Evolutionary conservation across 2,888 invertebrate genomes (phyloP), one percentile per base, ranked within the genome.

Genomic region (Doris montereyensis): DNA sequence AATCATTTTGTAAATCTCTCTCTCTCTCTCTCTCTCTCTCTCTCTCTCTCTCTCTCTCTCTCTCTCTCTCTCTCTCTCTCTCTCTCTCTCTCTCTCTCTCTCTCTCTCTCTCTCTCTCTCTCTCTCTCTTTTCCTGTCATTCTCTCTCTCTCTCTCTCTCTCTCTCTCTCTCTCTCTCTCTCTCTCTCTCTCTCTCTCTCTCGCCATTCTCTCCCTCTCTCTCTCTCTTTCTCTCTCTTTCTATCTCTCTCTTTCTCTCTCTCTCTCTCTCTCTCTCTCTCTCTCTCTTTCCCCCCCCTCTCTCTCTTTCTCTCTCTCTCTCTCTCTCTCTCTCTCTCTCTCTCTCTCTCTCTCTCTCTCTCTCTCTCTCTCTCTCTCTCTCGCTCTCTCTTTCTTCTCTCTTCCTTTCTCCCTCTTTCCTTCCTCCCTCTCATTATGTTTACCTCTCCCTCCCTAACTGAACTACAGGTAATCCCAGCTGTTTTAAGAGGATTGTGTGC

Each of bases 341-440:
- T 21, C 28, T 28, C 1, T 1, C 24, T 2, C 67, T 65, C 67
- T 28, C 62, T 24, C 74, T 81, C 81, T 35, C 80, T 76, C 8
- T 71, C 71, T n/a, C 35, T 35, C 10, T 71, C 35, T 35, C 0
- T 71, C 71, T 26, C 35, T 35, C n/a, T 71, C 71, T 1, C n/a
- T 35, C n/a, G 30, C 71, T 26, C 35, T 30, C 5, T 71, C 2
- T 10, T 71, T 1, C n/a, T 71, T 28, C 24, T 28, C 26, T 2
- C 28, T 4, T 2, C 26, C 28, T 26, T 4, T 28, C 3, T 4
- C 26, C 26, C 26, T 28, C 24, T 28, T 24, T 28, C 8, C 28
- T 8, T 28, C 8, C 67, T 41, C 17, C 52, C 17, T 41, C 67
- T 24, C 26, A 21, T 65, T 21, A n/a, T n/a, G n/a, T n/a, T n/a